phyloP scores from a whole-genome alignment of 2,797 vertebrate species.

The Arvicola amphibius region DNA sequence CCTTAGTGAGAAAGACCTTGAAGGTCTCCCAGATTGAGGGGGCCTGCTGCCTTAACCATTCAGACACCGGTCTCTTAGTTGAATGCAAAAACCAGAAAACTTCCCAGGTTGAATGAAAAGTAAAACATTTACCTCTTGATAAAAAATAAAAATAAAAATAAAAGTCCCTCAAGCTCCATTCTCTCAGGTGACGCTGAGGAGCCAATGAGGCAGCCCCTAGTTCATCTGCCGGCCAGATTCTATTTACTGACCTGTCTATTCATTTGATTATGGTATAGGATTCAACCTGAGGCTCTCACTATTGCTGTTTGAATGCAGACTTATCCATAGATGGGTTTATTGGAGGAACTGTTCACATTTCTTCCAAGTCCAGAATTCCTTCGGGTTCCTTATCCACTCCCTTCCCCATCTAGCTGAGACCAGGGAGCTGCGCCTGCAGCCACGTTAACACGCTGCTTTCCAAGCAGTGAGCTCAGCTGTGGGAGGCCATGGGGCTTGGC shows the following conservation, averaged over 20 bases:
- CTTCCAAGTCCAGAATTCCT: neutral
- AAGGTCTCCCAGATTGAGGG: too few relatives aligned
- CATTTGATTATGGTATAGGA: neutral
- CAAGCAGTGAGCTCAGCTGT: slow-evolving; percentile 75
- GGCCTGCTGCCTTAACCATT: neutral
- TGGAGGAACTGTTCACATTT: neutral
- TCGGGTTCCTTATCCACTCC: neutral
- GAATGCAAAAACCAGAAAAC: slow-evolving; percentile 8
- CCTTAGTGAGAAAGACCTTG: neutral
- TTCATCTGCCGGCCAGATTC: neutral
- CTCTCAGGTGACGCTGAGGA: neutral
- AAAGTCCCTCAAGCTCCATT: neutral
- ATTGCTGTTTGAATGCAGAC: neutral
- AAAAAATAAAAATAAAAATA: neutral
- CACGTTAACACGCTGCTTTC: slow-evolving; percentile 35
- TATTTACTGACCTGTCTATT: neutral
- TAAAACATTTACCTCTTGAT: neutral
- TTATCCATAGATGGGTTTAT: neutral
- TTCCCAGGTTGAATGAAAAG: neutral
- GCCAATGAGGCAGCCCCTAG: neutral
- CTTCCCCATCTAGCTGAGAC: neutral
- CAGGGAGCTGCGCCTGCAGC: slow-evolving; percentile 1
- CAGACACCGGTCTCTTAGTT: neutral
- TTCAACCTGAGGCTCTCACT: too few relatives aligned
- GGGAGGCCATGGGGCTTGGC: neutral